Evolutionary conservation across 1,140 invertebrate species (phyloP), one percentile per base, ranked within the genome.

Genomic region (Maconellicoccus hirsutus): DNA sequence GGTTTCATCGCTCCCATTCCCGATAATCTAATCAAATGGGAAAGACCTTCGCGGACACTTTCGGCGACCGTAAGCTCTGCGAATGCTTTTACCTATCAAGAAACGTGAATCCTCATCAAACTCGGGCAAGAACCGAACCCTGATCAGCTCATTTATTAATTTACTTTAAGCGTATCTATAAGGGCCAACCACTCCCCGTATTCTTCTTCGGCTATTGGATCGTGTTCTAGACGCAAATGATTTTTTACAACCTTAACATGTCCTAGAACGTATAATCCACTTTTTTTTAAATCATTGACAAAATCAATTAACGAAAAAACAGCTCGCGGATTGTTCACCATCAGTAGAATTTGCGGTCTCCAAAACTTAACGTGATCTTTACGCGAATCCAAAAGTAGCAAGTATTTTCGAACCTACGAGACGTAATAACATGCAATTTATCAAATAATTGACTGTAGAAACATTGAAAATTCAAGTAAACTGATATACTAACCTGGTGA

Each of bases 331-430:
- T 93, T 95, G 0, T 90, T 86, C 3, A 99, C 89, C 79, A 99
- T 83, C 0, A 99, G 80, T 10, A 99, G 79, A 79, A 99, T 93
- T 82, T 99, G 97, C 0, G 97, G 97, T 26, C 97, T 82, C 98
- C 98, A 99, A 80, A 96, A 99, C 81, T 98, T 99, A 0, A 99
- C 94, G 79, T 99, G 97, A 78, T 97, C 92, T 75, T 98, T 97
- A 4, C 97, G 84, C 1, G 90, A 90, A 80, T 99, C 97, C 76
- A 99, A 80, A 78, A 99, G 86, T 0, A 99, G 79, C 4, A 99
- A 82, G 80, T 99, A 99, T 80, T 99, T 99, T 52, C 97, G 83
- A 0, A 97, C 93, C 87, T 89, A 75, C 19, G 29, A n/a, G n/a
- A n/a, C n/a, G n/a, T n/a, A n/a, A n/a, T n/a, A n/a, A n/a, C n/a